Evolutionary conservation across 2,113 vertebrate species (phyloP), one percentile per base, ranked within the genome.

Genomic region (Lepisosteus oculatus): DNA sequence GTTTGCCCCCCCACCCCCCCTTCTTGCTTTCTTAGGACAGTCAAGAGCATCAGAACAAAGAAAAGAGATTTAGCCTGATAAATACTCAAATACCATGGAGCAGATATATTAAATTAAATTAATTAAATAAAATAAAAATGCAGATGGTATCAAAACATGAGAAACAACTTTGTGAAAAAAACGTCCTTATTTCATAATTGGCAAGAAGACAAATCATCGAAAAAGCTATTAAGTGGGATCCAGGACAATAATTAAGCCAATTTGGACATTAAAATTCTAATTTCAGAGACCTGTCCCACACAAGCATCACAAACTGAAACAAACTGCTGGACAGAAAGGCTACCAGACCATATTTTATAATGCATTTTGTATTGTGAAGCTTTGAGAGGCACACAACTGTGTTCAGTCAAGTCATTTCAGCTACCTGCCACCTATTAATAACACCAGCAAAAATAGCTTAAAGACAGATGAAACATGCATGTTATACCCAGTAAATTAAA

Each of bases 111-210:
- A 1, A 9, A 6, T 5, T 1, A 51, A 51, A 9, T 51, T 87
- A 84, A 86, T 87, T 81, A 84, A 85, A 87, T 82, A 76, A 78
- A 74, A 9, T 62, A 51, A 51, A 51, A 51, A 72, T 71, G 45
- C 0, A 67, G 42, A 80, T 83, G 82, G 84, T 69, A 51, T 56
- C 54, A 17, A 64, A 13, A 64, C 64, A 15, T 66, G 54, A 43
- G 43, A 69, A 44, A 56, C 54, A 68, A 55, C n/a, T 17, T 54
- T 51, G 1, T 51, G 13, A 68, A 3, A 56, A 68, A 68, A 68
- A 55, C 14, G 14, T 41, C 42, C 42, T 61, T 42, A 45, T 41
- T 44, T 17, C 42, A 43, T 55, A 29, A 17, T 8, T 8, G 64
- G 71, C 64, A 59, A 11, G 15, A 7, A 57, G 71, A 67, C 41